Conservation (phyloP, 64 coral and sea anemone species). For the Actinia tenebrosa region DNA sequence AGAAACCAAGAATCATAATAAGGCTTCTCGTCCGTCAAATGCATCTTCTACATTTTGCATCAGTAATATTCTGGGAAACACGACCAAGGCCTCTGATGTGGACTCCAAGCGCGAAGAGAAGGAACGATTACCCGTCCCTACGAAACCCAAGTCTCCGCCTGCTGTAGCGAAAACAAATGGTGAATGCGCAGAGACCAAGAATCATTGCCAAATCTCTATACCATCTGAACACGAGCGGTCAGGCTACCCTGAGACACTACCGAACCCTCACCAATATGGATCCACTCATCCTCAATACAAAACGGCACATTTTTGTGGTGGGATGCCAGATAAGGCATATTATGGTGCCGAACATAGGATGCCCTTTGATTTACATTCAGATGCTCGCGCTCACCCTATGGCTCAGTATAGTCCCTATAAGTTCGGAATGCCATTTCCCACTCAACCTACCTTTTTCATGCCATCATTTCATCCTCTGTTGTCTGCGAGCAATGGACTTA, state of each 20-base stretch:
- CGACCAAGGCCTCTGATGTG: not conserved
- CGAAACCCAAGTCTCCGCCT: constrained; percentile 4
- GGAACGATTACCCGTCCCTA: not conserved
- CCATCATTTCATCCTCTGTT: constrained; percentile 75
- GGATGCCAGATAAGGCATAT: constrained; percentile 15
- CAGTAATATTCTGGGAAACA: constrained; percentile 64
- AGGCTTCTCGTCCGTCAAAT: not conserved
- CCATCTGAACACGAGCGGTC: not conserved
- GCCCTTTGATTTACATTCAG: constrained; percentile 34
- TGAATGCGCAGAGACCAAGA: constrained; percentile 3
- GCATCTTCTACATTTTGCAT: constrained; percentile 58
- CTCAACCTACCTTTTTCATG: constrained; percentile 62
- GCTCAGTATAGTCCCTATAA: constrained; percentile 62
- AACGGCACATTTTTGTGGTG: constrained; percentile 5
- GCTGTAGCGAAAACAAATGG: not conserved
- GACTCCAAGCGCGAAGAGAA: not conserved
- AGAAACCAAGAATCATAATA: constrained; percentile 12
- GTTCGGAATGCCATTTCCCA: constrained; percentile 55
- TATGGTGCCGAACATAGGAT: constrained; percentile 19
- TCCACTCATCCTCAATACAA: constrained; percentile 13
- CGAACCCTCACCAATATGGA: constrained; percentile 1
- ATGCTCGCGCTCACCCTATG: constrained; percentile 20
- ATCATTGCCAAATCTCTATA: not conserved
- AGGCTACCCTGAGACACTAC: not conserved
- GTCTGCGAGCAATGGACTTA: constrained; percentile 43